Base-by-base conservation (phyloP, 2,888 invertebrate species). In the Zelleria hepariella region DNA sequence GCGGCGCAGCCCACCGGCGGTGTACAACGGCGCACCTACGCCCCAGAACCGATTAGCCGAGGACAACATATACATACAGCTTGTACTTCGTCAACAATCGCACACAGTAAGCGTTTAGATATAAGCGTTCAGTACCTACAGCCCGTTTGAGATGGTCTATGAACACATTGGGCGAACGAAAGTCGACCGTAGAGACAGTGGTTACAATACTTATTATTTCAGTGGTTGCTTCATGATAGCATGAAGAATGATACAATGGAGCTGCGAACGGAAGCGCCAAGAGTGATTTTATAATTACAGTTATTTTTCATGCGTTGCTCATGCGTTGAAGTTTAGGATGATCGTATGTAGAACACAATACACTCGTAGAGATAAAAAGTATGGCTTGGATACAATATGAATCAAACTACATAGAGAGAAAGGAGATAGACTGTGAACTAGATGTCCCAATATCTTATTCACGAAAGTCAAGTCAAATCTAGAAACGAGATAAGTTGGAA, bases 1-100 rank as follows among this genome's bases (percentile, higher is more conserved):
- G 81, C 91, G 90, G 69, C 86, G 81, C 68, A 90, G 80, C 66
- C 92, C 91, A 67, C 93, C 93, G 72, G 93, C 91, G 75, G 89
- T 90, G 90, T 91, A 94, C 84, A 94, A 91, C 75, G 94, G 94
- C 71, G 92, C 89, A 88, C 93, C 93, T 93, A 82, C 69, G 78
- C 69, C 74, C 77, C 78, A 80, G 65, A 80, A 75, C 69, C 69
- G 65, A 77, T 82, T 79, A 83, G 69, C 18, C 56, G 26, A 21
- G 72, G 78, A 73, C 80, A 81, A 80, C 83, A 82, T 15, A 42
- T 51, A 20, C 21, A n/a, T 18, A 27, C 26, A 42, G 23, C 20
- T 20, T 73, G 74, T 67, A 74, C 77, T 80, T 80, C 83, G 86
- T 84, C 85, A 80, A 73, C 73, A 75, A 72, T 79, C 79, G 71